These are phyloP conservation scores for Lissocephala sabroskyi DNA, from an alignment of 2,888 invertebrate species.

Conservation along the genomic window DNA sequence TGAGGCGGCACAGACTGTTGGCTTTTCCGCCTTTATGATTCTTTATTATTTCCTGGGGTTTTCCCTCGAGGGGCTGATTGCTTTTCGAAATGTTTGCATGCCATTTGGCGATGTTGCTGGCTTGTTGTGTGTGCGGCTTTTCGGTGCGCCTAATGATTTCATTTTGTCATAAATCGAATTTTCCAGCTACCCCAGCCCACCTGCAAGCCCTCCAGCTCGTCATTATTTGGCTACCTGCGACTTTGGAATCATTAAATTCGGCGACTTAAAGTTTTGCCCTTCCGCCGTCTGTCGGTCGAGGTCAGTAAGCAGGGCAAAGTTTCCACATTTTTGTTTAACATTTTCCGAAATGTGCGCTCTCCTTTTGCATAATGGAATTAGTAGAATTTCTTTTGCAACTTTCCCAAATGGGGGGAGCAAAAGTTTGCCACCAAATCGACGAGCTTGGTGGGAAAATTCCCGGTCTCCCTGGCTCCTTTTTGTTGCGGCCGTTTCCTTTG, in stretches of 20 bases:
- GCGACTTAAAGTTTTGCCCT: too few species aligned
- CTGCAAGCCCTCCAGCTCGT: too few species aligned
- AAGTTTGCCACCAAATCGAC: conserved; percentile 21
- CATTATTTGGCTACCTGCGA: too few species aligned
- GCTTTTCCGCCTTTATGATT: conserved; percentile 39
- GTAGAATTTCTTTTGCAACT: conserved; percentile 46
- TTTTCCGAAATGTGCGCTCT: conserved; percentile 40
- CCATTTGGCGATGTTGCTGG: too few species aligned
- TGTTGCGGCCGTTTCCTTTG: conserved; percentile 8
- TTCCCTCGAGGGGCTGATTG: conserved; percentile 46
- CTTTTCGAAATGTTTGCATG: conserved; percentile 55
- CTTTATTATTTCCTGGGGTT: conserved; percentile 40
- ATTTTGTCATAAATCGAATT: conserved; percentile 47
- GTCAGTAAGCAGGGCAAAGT: conserved; percentile 55
- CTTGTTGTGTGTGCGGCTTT: conserved; percentile 57
- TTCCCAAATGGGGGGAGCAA: conserved; percentile 42
- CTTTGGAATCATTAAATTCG: too few species aligned
- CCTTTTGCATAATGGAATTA: conserved; percentile 60
- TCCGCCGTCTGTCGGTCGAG: too few species aligned
- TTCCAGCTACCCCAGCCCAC: too few species aligned
- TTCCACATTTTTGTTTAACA: conserved; percentile 58
- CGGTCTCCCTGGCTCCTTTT: conserved; percentile 2
- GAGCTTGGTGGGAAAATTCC: background rate
- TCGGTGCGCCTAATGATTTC: conserved; percentile 63
- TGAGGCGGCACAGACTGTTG: conserved; percentile 28